Base-by-base conservation (phyloP, 1,140 invertebrate genomes). In the Platyura marginata region DNA sequence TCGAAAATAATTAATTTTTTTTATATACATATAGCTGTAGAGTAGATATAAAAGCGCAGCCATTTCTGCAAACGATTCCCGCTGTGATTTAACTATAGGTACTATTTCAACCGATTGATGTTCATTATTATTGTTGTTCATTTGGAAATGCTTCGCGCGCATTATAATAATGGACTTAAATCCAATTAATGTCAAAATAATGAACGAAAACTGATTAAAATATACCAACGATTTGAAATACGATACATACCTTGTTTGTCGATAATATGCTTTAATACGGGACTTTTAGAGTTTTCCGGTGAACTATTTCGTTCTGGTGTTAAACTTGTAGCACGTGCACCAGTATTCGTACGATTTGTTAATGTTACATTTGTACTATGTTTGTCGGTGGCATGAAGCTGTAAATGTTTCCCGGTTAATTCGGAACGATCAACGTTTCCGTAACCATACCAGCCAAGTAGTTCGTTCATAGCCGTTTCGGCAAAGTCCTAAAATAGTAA, bases 401-500 rank as follows among this genome's bases (percentile, higher is more conserved):
- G 16, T 20, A n/a, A n/a, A n/a, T n/a, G n/a, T n/a, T n/a, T n/a
- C n/a, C 11, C 21, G 33, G n/a, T 43, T 11, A 21, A 25, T 18
- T 23, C 25, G 21, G n/a, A 34, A 38, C 43, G 18, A 18, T 20
- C 40, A 16, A 77, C 67, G 50, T 76, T 76, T 47, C 81, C 81
- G 56, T 87, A 89, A 1, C 86, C 86, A 59, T 90, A 91, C 79
- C 82, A 86, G 32, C 86, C 84, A 9, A 90, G 64, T 41, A 90
- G 65, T 55, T 91, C 86, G 51, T 88, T 90, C 83, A 91, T 89
- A 6, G 85, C 83, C 25, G 79, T 82, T 52, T 88, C 81, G 1
- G 84, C 86, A 47, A 82, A 89, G 59, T 88, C 81, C 86, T 89
- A n/a, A n/a, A n/a, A n/a, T n/a, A n/a, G n/a, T n/a, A n/a, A n/a